Evolutionary conservation across 2,797 vertebrate species (phyloP).

Genomic region (Selene dorsalis): DNA sequence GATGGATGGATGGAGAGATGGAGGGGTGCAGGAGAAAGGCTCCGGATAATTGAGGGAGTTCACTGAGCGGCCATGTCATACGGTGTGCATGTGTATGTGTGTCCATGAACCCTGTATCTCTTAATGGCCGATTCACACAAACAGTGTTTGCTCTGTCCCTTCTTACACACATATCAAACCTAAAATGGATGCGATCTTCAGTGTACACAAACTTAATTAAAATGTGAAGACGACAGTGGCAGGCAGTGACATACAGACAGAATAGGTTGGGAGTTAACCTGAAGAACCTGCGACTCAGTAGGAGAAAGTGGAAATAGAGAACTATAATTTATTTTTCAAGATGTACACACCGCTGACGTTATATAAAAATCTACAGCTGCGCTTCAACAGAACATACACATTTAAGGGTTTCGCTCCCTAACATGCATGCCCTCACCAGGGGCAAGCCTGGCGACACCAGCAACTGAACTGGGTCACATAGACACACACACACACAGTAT

Average conservation of each 20-base stretch:
- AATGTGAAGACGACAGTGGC: not conserved
- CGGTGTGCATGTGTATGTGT: constrained; percentile 1
- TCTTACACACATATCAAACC: constrained; percentile 7
- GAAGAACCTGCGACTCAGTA: not conserved
- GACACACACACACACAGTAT: constrained; percentile 58
- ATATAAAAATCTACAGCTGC: constrained; percentile 40
- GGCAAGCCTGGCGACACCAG: constrained; percentile 77
- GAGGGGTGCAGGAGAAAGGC: constrained; percentile 57
- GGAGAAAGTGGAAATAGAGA: constrained; percentile 8
- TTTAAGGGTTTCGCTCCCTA: constrained; percentile 70
- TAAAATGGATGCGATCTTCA: constrained; percentile 2
- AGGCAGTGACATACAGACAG: not conserved
- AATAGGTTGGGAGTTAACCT: not conserved
- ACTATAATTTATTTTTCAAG: not conserved
- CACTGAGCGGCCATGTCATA: constrained; percentile 64
- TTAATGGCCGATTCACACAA: not conserved
- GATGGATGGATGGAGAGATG: constrained; percentile 61
- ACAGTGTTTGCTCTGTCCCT: constrained; percentile 17
- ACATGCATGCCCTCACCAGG: constrained; percentile 71
- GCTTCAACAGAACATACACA: constrained; percentile 54
- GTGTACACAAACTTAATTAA: constrained; percentile 9
- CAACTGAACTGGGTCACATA: constrained; percentile 82
- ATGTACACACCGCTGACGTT: constrained; percentile 19
- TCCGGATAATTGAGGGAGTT: constrained; percentile 74
- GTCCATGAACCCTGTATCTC: constrained; percentile 23